Evolutionary conservation across 2,888 invertebrate species (phyloP).

Genomic region (Brassicogethes aeneus): DNA sequence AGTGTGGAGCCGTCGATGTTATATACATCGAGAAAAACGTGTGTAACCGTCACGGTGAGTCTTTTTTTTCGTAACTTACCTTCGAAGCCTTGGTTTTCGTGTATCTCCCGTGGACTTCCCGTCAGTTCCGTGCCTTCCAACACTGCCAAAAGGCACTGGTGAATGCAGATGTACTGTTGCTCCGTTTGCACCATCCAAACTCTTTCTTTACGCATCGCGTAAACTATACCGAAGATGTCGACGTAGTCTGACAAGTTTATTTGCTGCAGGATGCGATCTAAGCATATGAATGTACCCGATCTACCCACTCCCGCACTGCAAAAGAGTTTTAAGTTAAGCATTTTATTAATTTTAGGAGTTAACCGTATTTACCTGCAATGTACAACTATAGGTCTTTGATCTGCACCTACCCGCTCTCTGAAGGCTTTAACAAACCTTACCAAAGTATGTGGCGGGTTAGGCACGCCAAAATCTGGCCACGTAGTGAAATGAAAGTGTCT

Average conservation of each 20-base stretch:
- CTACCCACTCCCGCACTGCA: conserved; percentile 65
- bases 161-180: conserved; percentile 98
- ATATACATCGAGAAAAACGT: not conserved
- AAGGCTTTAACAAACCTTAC: conserved; percentile 90
- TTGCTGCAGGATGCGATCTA: conserved; percentile 90
- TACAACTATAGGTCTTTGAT: conserved; percentile 88
- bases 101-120: conserved; percentile 65
- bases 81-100: conserved; percentile 89
- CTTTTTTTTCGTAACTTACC: conserved; percentile 46
- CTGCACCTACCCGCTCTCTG: conserved; percentile 79
- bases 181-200: conserved; percentile 97
- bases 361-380: conserved; percentile 90
- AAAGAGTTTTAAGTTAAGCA: too few relatives aligned
- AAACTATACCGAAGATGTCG: conserved; percentile 94
- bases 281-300: conserved; percentile 93
- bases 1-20: not conserved
- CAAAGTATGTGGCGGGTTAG: conserved; percentile 88
- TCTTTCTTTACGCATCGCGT: conserved; percentile 92
- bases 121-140: conserved; percentile 82
- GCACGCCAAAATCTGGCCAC: conserved; percentile 98
- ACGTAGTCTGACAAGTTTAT: conserved; percentile 78
- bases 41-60: conserved; percentile 2
- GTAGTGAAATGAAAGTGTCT: conserved; percentile 97
- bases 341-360: too few relatives aligned
- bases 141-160: conserved; percentile 92